Base-by-base conservation (phyloP, 2,888 invertebrate species). In the Andricus quercusramuli region DNA sequence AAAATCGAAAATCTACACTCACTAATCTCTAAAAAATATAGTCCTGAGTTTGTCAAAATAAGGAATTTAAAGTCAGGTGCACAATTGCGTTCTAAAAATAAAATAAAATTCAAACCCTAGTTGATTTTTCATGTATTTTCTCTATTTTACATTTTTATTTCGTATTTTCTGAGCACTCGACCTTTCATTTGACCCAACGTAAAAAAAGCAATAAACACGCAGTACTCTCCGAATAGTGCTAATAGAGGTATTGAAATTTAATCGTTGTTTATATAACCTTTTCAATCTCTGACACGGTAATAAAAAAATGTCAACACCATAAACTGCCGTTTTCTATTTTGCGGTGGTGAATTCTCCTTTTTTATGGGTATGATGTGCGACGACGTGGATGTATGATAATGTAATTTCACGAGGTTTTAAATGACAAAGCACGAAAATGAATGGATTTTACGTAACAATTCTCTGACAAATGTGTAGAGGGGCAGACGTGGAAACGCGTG, bases 371-470 rank as follows among this genome's bases (percentile, higher is more conserved):
- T 47, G 9, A 47, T 51, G 29, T 51, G 25, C n/a, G 22, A 15
- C 9, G 11, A 29, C 20, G 25, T 74, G 56, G 37, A 32, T 70
- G 32, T n/a, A 56, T 51, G 82, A 78, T 80, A 82, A 82, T 82
- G 70, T 78, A 79, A 82, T 82, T 83, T 82, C 62, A 51, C 67
- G 47, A 47, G 76, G 78, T 77, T 84, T 81, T 82, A 81, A 82
- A 83, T 81, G 81, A 84, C 80, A 84, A 83, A 82, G 80, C 56
- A 78, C 32, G 25, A 79, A 79, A 79, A 78, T 79, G 78, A 80
- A 79, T 79, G 81, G 79, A 84, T 83, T 80, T 77, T 78, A 56
- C 41, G 66, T 29, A 56, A 22, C 20, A 65, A 62, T 11, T 29
- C 59, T 37, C 41, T 29, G 17, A 37, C 9, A 78, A 37, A 29